phyloP scores from a whole-genome alignment of 1,140 invertebrate species.

The Antheraea mylitta region DNA sequence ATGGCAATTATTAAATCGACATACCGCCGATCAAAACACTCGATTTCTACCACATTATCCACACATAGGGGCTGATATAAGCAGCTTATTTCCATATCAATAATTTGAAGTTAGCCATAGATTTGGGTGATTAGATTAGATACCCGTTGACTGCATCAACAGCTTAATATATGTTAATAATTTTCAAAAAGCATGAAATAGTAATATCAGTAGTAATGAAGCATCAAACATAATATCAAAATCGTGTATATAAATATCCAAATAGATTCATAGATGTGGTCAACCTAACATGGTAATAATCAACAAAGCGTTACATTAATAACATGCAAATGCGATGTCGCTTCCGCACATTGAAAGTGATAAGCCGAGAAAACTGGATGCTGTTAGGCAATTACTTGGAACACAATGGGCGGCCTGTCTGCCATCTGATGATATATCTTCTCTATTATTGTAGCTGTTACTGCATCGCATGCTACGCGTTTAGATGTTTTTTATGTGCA shows the following conservation, averaged over 20 bases:
- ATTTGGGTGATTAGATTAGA: too few species aligned
- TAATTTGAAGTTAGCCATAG: too few species aligned
- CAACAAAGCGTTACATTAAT: conserved; percentile 47
- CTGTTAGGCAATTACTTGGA: conserved; percentile 38
- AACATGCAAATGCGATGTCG: conserved; percentile 42
- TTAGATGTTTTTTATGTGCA: neutral
- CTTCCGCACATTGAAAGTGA: conserved; percentile 49
- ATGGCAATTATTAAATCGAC: too few species aligned
- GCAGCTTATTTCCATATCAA: too few species aligned
- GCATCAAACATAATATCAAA: too few species aligned
- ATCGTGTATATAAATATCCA: neutral
- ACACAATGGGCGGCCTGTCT: conserved; percentile 22
- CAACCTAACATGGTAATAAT: conserved; percentile 13
- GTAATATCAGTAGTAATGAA: too few species aligned
- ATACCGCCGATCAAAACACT: too few species aligned
- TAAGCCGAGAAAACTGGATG: conserved; percentile 40
- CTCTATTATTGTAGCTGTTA: neutral
- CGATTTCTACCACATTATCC: too few species aligned
- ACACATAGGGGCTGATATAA: too few species aligned
- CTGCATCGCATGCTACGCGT: neutral
- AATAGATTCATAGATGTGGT: neutral
- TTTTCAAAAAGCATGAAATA: too few species aligned
- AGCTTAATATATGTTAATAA: too few species aligned
- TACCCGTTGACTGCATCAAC: too few species aligned
- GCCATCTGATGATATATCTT: neutral